These are phyloP conservation scores for Aplidium turbinatum DNA, from an alignment of 23 tunicate species.

Conservation along the genomic window DNA sequence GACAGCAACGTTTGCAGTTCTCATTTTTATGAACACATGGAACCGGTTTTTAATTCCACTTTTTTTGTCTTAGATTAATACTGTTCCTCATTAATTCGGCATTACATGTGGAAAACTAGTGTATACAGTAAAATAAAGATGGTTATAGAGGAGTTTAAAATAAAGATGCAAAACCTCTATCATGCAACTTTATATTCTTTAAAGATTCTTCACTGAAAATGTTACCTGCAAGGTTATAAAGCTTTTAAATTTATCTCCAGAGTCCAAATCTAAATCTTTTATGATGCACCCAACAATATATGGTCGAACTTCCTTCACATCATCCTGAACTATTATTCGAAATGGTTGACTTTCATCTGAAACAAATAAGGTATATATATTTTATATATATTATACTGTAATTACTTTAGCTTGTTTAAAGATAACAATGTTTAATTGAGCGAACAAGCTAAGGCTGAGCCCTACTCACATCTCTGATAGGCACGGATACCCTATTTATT, in stretches of 20 bases:
- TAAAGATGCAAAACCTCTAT: not conserved
- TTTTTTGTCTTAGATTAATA: too few relatives aligned
- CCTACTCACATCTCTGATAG: too few relatives aligned
- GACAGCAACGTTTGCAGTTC: too few relatives aligned
- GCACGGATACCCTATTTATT: too few relatives aligned
- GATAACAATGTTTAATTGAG: too few relatives aligned
- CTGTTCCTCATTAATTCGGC: not conserved
- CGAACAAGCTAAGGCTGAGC: too few relatives aligned
- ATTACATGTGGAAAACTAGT: not conserved
- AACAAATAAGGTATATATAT: not conserved
- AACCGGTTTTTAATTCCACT: too few relatives aligned
- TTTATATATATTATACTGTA: not conserved
- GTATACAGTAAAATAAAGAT: not conserved
- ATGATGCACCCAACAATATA: constrained; percentile 82
- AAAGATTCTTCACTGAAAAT: not conserved
- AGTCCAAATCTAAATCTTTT: constrained; percentile 35
- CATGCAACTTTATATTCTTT: too few relatives aligned
- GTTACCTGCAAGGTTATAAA: constrained; percentile 75
- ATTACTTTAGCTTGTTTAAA: too few relatives aligned
- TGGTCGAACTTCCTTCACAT: constrained; percentile 75
- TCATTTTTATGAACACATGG: too few relatives aligned
- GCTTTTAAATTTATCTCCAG: constrained; percentile 40
- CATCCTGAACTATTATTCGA: constrained; percentile 51
- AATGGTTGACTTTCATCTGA: constrained; percentile 40
- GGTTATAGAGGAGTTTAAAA: not conserved